These are phyloP conservation scores for Epirrhoe alternata DNA, from an alignment of 2,888 invertebrate genomes.

Conservation along the genomic window DNA sequence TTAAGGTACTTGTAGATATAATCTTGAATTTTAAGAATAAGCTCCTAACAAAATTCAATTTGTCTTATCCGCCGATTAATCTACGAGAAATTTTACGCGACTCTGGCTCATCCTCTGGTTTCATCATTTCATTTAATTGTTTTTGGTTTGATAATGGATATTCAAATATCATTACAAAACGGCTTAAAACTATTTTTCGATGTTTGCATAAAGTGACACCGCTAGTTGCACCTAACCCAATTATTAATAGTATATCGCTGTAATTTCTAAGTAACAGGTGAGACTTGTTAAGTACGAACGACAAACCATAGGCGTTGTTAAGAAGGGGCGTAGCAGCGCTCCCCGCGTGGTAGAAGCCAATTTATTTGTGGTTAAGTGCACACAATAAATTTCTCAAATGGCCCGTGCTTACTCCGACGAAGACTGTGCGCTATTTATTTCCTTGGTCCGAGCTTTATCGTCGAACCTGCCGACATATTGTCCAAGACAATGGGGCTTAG, in stretches of 20 bases:
- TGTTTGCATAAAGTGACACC: not conserved
- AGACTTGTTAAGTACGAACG: constrained; percentile 20
- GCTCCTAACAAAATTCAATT: constrained; percentile 53
- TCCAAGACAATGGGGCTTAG: constrained; percentile 66
- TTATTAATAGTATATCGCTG: not conserved
- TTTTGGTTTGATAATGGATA: constrained; percentile 17
- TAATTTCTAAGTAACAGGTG: not conserved
- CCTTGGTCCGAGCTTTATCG: constrained; percentile 72
- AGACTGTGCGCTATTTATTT: constrained; percentile 81
- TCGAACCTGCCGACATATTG: constrained; percentile 66
- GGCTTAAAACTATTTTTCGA: not conserved
- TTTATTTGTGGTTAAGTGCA: constrained; percentile 84
- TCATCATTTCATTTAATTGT: constrained; percentile 15
- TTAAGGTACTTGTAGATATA: not conserved
- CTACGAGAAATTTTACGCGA: constrained; percentile 39
- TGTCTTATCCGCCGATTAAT: constrained; percentile 45
- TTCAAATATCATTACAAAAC: constrained; percentile 11
- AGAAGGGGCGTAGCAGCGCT: constrained; percentile 29
- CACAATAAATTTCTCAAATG: constrained; percentile 84
- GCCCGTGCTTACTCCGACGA: constrained; percentile 77
- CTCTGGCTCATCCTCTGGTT: constrained; percentile 22
- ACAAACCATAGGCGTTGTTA: constrained; percentile 31
- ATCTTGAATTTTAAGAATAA: constrained; percentile 24
- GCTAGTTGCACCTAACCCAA: not conserved
- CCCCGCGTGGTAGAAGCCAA: constrained; percentile 73